Evolutionary conservation across 2,113 vertebrate genomes (phyloP).

Genomic region (Hippoglossus stenolepis): DNA sequence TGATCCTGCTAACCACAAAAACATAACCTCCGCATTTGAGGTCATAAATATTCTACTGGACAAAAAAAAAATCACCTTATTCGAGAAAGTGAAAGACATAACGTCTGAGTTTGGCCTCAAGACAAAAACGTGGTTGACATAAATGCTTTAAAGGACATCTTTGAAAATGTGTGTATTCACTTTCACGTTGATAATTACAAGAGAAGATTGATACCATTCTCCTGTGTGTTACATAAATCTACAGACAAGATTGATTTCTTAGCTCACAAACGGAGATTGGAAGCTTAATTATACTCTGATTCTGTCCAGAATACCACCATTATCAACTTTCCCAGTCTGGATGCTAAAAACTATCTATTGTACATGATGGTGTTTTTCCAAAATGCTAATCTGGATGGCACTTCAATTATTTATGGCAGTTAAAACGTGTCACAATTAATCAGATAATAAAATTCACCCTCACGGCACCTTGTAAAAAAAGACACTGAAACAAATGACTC

Average conservation of each 20-base stretch:
- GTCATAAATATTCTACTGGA: too few relatives aligned
- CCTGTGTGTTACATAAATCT: background rate
- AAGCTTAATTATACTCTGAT: too few relatives aligned
- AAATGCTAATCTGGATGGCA: slow-evolving; percentile 1
- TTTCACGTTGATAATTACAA: background rate
- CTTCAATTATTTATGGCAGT: slow-evolving; percentile 22
- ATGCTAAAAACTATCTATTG: background rate
- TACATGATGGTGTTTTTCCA: background rate
- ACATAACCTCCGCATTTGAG: too few relatives aligned
- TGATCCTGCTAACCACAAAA: too few relatives aligned
- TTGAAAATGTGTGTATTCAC: background rate
- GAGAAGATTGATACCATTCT: background rate
- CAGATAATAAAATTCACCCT: slow-evolving; percentile 3
- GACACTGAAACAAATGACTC: slow-evolving; percentile 14
- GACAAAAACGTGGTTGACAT: background rate
- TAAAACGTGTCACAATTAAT: slow-evolving; percentile 32
- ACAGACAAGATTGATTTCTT: background rate
- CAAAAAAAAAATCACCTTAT: background rate
- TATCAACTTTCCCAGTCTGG: too few relatives aligned
- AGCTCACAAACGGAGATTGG: background rate
- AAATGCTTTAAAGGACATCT: background rate
- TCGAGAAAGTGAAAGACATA: background rate
- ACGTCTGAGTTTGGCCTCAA: background rate
- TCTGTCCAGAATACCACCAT: background rate
- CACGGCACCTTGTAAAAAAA: slow-evolving; percentile 22